A percentile compares a stretch with the other conserved stretches of the same genome.
Evolutionary conservation across 2,797 vertebrate genomes (phyloP).

Genomic region (Pterois miles): DNA sequence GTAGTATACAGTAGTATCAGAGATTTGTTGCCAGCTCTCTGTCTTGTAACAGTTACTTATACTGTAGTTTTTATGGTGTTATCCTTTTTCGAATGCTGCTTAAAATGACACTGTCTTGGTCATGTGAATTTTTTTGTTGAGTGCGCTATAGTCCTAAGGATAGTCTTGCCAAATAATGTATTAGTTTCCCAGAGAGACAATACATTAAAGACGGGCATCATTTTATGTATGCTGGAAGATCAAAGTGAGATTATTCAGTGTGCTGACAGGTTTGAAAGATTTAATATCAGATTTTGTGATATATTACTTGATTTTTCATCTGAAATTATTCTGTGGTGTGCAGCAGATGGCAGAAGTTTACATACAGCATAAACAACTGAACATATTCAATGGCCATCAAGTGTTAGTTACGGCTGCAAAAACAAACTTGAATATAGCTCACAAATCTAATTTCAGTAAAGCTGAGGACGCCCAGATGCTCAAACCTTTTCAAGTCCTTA

Average conservation of each 20-base stretch:
- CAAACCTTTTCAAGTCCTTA: not conserved
- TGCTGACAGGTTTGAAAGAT: constrained; percentile 10
- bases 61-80: not conserved
- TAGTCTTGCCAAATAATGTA: not conserved
- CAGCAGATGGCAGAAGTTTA: not conserved
- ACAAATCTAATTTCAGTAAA: not conserved
- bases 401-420: constrained; percentile 2
- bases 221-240: not conserved
- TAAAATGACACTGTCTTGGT: not conserved
- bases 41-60: not conserved
- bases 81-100: not conserved
- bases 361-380: not conserved
- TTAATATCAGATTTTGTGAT: not conserved
- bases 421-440: not conserved
- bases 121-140: not conserved
- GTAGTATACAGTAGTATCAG: not conserved
- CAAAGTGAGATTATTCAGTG: not conserved
- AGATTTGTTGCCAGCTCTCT: not conserved
- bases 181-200: not conserved
- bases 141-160: no score
- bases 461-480: not conserved
- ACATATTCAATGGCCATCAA: not conserved
- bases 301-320: not conserved
- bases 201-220: not conserved
- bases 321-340: not conserved